Percentiles rank a stretch among this genome's conserved stretches.
Evolutionary conservation across 2,888 invertebrate species (phyloP).

Genomic region (Pandemis corylana): DNA sequence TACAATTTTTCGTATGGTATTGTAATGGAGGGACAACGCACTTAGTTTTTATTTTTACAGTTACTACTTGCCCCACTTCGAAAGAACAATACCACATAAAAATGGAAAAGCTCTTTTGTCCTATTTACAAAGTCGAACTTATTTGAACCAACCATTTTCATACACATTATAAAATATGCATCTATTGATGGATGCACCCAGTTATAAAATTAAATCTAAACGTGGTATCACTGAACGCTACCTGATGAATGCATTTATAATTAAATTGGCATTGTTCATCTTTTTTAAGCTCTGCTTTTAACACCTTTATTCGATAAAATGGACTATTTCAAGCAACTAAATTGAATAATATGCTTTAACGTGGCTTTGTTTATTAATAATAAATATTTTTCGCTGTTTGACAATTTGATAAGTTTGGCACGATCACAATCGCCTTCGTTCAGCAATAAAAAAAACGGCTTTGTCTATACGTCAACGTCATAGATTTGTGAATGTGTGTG

Average conservation of each 20-base stretch:
- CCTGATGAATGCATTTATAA: not conserved
- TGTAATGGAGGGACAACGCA: conserved; percentile 36
- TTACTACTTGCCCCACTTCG: conserved; percentile 15
- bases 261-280: not conserved
- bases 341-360: too few species aligned
- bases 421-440: too few species aligned
- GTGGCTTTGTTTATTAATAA: too few species aligned
- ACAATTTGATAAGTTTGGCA: too few species aligned
- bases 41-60: conserved; percentile 18
- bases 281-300: too few species aligned
- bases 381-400: too few species aligned
- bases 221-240: not conserved
- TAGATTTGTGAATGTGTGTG: too few species aligned
- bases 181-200: not conserved
- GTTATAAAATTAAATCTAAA: too few species aligned
- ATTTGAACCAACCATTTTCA: not conserved
- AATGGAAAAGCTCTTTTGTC: conserved; percentile 25
- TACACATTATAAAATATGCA: not conserved
- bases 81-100: conserved; percentile 12
- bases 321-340: too few species aligned
- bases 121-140: conserved; percentile 29
- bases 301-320: too few species aligned
- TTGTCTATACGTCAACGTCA: too few species aligned
- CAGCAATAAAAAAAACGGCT: too few species aligned
- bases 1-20: conserved; percentile 20